Percentiles rank a stretch among this genome's conserved stretches.
Conservation (phyloP, 2,797 vertebrate genomes). For the Enteromius afrohamiltoni region DNA sequence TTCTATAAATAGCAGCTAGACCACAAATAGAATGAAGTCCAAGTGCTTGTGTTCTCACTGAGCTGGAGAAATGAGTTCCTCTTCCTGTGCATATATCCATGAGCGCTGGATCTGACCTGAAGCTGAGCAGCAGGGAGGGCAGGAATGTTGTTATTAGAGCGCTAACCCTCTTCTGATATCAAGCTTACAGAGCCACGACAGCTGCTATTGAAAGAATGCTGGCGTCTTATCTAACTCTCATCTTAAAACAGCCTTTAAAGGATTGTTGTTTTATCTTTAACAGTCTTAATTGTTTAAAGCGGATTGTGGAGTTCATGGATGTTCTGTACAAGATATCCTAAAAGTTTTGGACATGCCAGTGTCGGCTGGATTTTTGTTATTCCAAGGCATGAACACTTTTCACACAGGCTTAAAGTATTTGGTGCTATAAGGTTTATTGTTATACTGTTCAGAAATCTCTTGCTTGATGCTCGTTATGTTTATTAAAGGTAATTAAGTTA, state of each 20-base stretch:
- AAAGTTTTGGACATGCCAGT: conserved; percentile 9
- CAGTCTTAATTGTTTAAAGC: conserved; percentile 27
- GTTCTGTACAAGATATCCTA: not conserved
- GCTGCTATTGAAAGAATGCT: conserved; percentile 52
- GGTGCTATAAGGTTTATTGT: not conserved
- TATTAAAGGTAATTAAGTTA: not conserved
- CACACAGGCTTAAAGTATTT: not conserved
- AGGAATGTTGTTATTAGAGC: conserved; percentile 49
- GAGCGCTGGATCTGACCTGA: conserved; percentile 28
- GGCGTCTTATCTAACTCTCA: not conserved
- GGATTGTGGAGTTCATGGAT: conserved; percentile 15
- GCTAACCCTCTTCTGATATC: conserved; percentile 23
- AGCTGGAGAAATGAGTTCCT: conserved; percentile 46
- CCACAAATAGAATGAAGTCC: conserved; percentile 28
- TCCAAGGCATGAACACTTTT: not conserved
- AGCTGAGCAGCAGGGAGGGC: conserved; percentile 32
- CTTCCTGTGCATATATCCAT: not conserved
- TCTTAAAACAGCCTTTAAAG: conserved; percentile 49
- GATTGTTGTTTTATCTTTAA: conserved; percentile 23
- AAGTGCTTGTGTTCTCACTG: not conserved
- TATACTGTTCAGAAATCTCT: not conserved
- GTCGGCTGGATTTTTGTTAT: not conserved
- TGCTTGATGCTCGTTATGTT: not conserved
- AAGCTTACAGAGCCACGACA: conserved; percentile 26
- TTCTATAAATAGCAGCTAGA: conserved; percentile 31